Evolutionary conservation across 1,140 invertebrate species (phyloP).

Genomic region (Orchesella cincta): DNA sequence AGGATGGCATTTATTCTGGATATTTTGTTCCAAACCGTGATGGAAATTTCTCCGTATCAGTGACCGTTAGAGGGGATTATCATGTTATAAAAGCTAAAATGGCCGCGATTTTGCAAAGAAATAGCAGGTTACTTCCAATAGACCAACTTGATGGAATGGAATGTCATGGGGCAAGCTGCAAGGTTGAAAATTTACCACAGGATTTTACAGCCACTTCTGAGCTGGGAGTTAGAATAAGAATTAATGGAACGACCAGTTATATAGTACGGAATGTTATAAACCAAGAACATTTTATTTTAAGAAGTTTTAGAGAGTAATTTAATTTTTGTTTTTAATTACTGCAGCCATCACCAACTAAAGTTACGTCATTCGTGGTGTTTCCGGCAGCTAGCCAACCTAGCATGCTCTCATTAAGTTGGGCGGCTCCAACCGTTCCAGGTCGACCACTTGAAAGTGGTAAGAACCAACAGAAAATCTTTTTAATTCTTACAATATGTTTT

Average conservation of each 20-base stretch:
- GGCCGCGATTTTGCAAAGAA: neutral
- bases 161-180: neutral
- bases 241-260: no score
- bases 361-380: neutral
- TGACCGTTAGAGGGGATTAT: neutral
- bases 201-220: no score
- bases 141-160: neutral
- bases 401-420: neutral
- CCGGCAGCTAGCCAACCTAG: neutral
- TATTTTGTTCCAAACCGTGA: neutral
- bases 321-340: neutral
- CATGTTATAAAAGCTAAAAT: neutral
- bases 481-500: neutral
- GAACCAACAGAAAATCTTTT: neutral
- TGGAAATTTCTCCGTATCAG: neutral
- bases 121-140: neutral
- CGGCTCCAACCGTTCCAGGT: neutral
- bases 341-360: neutral
- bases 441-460: neutral
- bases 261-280: no score
- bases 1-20: conserved; percentile 5
- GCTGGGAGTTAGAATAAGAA: no score
- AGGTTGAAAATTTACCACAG: neutral
- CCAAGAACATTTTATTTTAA: no score
- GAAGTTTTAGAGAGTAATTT: no score